A percentile compares a stretch with the other conserved stretches of the same genome.
Conservation (phyloP, 2,113 vertebrate species). For the Gavia stellata region DNA sequence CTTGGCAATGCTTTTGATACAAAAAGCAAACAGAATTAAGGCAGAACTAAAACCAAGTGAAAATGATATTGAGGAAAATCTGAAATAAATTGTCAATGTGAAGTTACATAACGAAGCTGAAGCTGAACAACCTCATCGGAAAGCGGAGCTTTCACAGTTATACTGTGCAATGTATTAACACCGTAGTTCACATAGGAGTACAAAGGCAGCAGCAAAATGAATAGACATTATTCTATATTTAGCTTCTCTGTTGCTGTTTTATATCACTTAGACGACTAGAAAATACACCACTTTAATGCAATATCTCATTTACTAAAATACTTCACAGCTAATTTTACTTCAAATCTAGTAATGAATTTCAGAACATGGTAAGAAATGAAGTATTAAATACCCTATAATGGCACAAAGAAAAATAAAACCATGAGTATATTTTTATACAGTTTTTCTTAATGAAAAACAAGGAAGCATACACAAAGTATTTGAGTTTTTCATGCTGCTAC, state of each 20-base stretch:
- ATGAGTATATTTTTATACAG: not conserved
- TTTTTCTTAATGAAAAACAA: conserved; percentile 52
- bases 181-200: not conserved
- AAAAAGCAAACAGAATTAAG: not conserved
- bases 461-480: conserved; percentile 21
- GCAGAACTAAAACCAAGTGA: not conserved
- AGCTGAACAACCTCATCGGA: not conserved
- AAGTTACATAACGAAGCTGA: not conserved
- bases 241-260: not conserved
- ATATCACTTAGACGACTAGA: not conserved
- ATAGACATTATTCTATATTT: not conserved
- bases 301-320: not conserved
- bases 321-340: not conserved
- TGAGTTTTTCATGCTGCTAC: conserved; percentile 30
- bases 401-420: not conserved
- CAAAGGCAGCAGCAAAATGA: not conserved
- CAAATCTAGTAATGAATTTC: not conserved
- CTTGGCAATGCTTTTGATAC: not conserved
- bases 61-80: not conserved
- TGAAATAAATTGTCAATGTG: not conserved
- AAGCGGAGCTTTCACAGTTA: fast-evolving
- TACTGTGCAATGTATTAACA: not conserved
- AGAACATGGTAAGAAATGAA: not conserved
- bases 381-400: not conserved
- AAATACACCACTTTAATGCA: not conserved